Evolutionary conservation across 2,113 vertebrate genomes (phyloP).

Genomic region (Castor canadensis): DNA sequence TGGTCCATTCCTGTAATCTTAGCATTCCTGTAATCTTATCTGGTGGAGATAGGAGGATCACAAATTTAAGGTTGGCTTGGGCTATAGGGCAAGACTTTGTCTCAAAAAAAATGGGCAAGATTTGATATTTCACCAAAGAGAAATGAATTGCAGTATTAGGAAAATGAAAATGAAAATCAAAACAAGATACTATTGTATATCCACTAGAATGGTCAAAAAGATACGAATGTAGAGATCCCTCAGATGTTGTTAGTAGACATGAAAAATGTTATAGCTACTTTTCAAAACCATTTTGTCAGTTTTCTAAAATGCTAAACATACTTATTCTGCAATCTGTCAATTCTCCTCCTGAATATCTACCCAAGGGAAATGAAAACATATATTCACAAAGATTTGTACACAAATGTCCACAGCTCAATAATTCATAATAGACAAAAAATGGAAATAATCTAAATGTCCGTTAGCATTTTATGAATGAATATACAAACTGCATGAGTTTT

Average conservation of each 20-base stretch:
- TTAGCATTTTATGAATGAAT: background rate
- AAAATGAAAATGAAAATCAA: background rate
- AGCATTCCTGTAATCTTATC: too few species aligned
- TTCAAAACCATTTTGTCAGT: too few species aligned
- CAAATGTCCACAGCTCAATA: background rate
- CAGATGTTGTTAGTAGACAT: background rate
- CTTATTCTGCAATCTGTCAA: background rate
- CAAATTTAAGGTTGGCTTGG: too few species aligned
- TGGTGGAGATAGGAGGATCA: too few species aligned
- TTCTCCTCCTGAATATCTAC: background rate
- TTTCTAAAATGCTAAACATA: slow-evolving; percentile 28
- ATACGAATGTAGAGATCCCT: background rate
- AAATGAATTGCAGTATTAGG: background rate
- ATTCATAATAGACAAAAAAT: background rate
- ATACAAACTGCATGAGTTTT: background rate
- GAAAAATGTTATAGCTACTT: background rate
- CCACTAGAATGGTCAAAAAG: background rate
- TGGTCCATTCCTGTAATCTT: too few species aligned
- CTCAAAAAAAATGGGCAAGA: too few species aligned
- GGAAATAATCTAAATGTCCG: background rate
- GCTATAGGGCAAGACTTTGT: too few species aligned
- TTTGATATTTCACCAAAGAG: slow-evolving; percentile 26
- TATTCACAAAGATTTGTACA: background rate
- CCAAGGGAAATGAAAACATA: slow-evolving; percentile 21
- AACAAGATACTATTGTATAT: background rate